Percentiles rank a stretch among this genome's conserved stretches.
These are phyloP conservation scores for Scrobipalpa costella DNA, from an alignment of 2,888 invertebrate species.

Conservation along the genomic window DNA sequence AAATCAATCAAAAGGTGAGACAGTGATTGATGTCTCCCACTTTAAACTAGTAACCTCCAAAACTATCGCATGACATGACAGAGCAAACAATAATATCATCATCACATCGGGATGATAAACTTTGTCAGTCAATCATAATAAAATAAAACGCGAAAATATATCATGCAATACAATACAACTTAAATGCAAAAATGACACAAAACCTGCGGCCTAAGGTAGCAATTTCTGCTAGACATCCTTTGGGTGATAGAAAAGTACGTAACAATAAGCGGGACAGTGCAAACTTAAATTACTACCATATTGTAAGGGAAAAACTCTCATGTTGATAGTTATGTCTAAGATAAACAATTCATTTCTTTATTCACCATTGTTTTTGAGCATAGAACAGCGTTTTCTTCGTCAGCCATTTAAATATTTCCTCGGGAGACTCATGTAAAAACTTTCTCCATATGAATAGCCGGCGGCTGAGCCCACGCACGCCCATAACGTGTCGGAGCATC, in stretches of 20 bases:
- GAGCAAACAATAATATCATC: constrained; percentile 30
- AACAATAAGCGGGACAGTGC: too few species aligned
- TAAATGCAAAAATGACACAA: too few species aligned
- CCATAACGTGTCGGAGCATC: constrained; percentile 17
- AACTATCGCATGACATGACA: constrained; percentile 5
- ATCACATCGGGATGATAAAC: constrained; percentile 34
- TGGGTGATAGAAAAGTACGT: too few species aligned
- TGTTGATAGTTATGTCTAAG: constrained; percentile 27
- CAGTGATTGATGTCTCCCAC: constrained; percentile 26
- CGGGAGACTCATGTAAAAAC: constrained; percentile 36
- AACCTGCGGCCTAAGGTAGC: too few species aligned
- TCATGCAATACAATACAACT: too few species aligned
- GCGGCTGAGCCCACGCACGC: constrained; percentile 38
- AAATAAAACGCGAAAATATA: not conserved
- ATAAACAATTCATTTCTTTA: constrained; percentile 37
- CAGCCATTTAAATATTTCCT: constrained; percentile 34
- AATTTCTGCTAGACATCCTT: too few species aligned
- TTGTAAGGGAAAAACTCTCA: too few species aligned
- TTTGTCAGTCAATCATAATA: constrained; percentile 31
- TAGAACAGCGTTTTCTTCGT: constrained; percentile 31
- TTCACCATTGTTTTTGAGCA: constrained; percentile 35
- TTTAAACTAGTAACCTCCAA: constrained; percentile 20
- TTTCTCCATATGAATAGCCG: constrained; percentile 43
- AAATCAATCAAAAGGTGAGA: constrained; percentile 22
- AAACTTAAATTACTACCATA: too few species aligned